phyloP scores from a whole-genome alignment of 2,113 vertebrate species.

The Upupa epops region DNA sequence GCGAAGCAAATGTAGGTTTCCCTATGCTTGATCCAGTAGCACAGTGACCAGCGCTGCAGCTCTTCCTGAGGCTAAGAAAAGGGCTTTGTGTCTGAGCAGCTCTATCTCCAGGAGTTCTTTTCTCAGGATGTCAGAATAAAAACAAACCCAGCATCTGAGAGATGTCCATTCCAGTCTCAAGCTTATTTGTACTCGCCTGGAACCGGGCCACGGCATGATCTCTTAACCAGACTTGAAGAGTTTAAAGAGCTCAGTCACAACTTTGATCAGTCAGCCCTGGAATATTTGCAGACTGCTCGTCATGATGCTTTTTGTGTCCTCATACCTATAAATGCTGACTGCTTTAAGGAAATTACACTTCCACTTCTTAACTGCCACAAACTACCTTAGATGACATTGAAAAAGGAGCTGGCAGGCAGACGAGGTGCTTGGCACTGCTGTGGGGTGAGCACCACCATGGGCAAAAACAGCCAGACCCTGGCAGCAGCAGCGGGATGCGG shows the following conservation, averaged over 20 bases:
- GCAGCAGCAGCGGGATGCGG: background rate
- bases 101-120: background rate
- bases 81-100: background rate
- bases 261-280: background rate
- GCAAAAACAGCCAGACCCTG: background rate
- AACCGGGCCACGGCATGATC: background rate
- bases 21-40: background rate
- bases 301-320: background rate
- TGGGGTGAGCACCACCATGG: accelerated
- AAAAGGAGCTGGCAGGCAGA: background rate
- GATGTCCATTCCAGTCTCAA: background rate
- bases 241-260: background rate
- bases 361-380: background rate
- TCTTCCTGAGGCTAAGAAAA: background rate
- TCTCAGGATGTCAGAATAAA: background rate
- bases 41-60: accelerated
- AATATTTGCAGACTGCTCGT: background rate
- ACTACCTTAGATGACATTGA: accelerated
- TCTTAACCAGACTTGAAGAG: background rate
- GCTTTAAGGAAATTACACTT: background rate
- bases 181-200: background rate
- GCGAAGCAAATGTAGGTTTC: background rate
- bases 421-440: background rate
- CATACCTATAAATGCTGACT: background rate
- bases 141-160: background rate